Evolutionary conservation across 2,888 invertebrate genomes (phyloP).

Genomic region (Ochropleura plecta): DNA sequence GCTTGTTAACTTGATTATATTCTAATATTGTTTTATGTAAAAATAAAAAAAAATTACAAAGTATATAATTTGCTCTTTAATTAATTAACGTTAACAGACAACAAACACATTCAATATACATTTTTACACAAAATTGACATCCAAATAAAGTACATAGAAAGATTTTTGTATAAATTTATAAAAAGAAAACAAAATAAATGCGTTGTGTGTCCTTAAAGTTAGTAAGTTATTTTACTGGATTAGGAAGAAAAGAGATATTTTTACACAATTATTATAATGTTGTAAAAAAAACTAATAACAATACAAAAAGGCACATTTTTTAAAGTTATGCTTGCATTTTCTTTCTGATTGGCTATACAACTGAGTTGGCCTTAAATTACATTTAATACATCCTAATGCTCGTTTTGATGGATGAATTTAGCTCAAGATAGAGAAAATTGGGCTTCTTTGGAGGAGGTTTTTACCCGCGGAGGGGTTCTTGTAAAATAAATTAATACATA

Average conservation of each 20-base stretch:
- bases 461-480: no score
- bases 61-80: slow-evolving; percentile 51
- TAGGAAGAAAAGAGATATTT: neutral
- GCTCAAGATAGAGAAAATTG: no score
- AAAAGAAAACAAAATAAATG: slow-evolving; percentile 53
- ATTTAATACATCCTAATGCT: neutral
- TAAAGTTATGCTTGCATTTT: neutral
- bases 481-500: no score
- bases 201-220: slow-evolving; percentile 38
- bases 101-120: slow-evolving; percentile 51
- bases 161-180: slow-evolving; percentile 37
- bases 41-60: slow-evolving; percentile 47
- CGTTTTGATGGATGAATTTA: no score
- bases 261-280: neutral
- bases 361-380: neutral
- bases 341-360: neutral
- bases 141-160: slow-evolving; percentile 24
- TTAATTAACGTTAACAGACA: slow-evolving; percentile 59
- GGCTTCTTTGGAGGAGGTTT: no score
- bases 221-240: slow-evolving; percentile 4
- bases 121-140: slow-evolving; percentile 51
- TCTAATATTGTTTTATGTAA: neutral
- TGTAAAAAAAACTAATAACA: neutral
- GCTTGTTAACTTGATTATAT: neutral
- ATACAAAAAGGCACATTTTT: slow-evolving; percentile 39